phyloP scores from a whole-genome alignment of 2,113 vertebrate genomes.

The Elephas maximus region DNA sequence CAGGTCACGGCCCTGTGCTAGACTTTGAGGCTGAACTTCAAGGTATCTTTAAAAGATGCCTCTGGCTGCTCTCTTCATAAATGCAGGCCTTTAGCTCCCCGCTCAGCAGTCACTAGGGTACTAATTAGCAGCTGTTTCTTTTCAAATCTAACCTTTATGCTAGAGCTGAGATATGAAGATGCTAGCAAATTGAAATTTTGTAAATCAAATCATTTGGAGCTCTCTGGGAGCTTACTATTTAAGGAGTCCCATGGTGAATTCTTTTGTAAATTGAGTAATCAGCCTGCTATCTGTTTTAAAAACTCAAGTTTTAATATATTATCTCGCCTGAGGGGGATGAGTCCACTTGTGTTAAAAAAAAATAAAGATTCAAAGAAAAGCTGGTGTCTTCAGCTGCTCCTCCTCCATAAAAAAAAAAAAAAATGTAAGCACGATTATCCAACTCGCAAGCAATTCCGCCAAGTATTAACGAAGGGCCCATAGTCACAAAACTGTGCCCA shows the following conservation, averaged over 20 bases:
- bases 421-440: constrained; percentile 40
- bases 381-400: background rate
- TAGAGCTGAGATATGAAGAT: background rate
- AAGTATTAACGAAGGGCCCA: constrained; percentile 71
- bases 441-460: constrained; percentile 49
- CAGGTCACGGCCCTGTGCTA: background rate
- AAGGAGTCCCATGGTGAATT: background rate
- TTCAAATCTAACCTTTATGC: constrained; percentile 13
- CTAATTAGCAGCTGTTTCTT: constrained; percentile 28
- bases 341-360: background rate
- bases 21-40: constrained; percentile 22
- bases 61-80: background rate
- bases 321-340: constrained; percentile 22
- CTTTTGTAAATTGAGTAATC: constrained; percentile 38
- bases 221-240: constrained; percentile 16
- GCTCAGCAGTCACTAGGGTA: background rate
- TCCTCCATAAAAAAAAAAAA: background rate
- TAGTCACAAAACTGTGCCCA: constrained; percentile 50
- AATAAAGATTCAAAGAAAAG: background rate
- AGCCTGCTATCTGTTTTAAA: constrained; percentile 42
- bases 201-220: constrained; percentile 46
- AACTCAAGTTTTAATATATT: constrained; percentile 40
- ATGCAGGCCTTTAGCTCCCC: background rate
- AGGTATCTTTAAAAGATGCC: background rate
- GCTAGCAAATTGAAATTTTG: constrained; percentile 48